Evolutionary conservation across 2,888 invertebrate genomes (phyloP).

Genomic region (Anorthoa munda): DNA sequence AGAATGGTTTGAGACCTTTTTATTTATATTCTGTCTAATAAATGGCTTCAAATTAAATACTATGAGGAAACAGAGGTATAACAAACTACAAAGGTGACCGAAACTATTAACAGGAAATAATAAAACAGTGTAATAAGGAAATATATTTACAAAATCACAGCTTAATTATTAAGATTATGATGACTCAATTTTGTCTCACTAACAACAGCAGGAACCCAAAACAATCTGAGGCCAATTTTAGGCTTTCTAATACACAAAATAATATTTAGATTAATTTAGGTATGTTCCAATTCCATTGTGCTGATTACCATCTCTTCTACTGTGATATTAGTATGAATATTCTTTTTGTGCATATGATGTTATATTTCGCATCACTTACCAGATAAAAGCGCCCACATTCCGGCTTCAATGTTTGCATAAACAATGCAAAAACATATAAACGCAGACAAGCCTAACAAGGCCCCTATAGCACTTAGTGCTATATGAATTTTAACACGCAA

Average conservation of each 20-base stretch:
- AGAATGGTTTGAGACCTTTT: neutral
- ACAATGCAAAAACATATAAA: constrained; percentile 88
- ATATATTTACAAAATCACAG: constrained; percentile 1
- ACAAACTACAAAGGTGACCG: neutral
- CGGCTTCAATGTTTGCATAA: constrained; percentile 88
- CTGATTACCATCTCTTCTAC: neutral
- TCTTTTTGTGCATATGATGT: neutral
- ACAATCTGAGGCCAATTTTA: constrained; percentile 7
- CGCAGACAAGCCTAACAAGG: constrained; percentile 82
- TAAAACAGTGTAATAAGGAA: constrained; percentile 3
- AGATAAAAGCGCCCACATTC: constrained; percentile 87
- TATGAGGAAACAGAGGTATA: neutral
- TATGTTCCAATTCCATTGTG: neutral
- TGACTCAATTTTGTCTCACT: neutral
- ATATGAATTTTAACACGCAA: constrained; percentile 85
- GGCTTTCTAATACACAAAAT: constrained; percentile 8
- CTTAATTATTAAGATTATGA: neutral
- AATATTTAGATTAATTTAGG: too few species aligned
- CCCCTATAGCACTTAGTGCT: constrained; percentile 82
- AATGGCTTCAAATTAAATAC: neutral
- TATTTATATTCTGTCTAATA: neutral
- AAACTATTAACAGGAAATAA: constrained; percentile 13
- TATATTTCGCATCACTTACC: constrained; percentile 76
- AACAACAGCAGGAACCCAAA: neutral
- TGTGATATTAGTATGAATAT: neutral